A percentile compares a stretch with the other conserved stretches of the same genome.
These are phyloP conservation scores for Astropecten irregularis DNA, from an alignment of 53 echinoderm and acorn worm species.

Conservation along the genomic window DNA sequence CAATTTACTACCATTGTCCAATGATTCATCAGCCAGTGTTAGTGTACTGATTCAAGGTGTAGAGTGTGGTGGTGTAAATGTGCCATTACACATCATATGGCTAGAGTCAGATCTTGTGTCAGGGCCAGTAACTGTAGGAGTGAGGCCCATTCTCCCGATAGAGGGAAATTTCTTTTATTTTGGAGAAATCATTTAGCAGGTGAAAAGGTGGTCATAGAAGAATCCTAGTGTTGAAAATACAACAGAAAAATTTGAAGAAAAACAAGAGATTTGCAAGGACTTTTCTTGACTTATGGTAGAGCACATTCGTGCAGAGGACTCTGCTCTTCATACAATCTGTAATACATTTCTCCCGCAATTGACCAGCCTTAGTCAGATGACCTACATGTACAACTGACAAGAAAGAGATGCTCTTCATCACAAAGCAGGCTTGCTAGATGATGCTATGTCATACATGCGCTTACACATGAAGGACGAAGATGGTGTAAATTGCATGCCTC, in stretches of 20 bases:
- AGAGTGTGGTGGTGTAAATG: background rate
- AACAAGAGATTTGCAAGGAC: slow-evolving; percentile 23
- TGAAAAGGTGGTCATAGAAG: slow-evolving; percentile 7
- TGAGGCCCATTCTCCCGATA: slow-evolving; percentile 39
- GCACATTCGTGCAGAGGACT: too few relatives aligned
- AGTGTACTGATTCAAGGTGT: slow-evolving; percentile 11
- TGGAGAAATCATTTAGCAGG: slow-evolving; percentile 64
- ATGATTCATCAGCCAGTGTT: slow-evolving; percentile 23
- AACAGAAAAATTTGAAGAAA: slow-evolving; percentile 21
- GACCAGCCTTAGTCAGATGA: too few relatives aligned
- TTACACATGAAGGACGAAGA: too few relatives aligned
- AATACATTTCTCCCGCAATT: too few relatives aligned
- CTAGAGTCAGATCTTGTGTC: slow-evolving; percentile 34
- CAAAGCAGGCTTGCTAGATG: too few relatives aligned
- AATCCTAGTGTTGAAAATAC: background rate
- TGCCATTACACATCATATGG: slow-evolving; percentile 22
- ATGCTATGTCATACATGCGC: too few relatives aligned
- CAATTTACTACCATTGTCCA: slow-evolving; percentile 38
- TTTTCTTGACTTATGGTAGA: slow-evolving; percentile 67
- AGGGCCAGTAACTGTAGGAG: slow-evolving; percentile 50
- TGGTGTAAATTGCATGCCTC: too few relatives aligned
- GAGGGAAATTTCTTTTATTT: slow-evolving; percentile 55
- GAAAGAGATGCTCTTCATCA: too few relatives aligned
- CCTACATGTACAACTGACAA: too few relatives aligned
- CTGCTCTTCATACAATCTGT: too few relatives aligned